A percentile compares a stretch with the other conserved stretches of the same genome.
Evolutionary conservation across 2,113 vertebrate genomes (phyloP).

Genomic region (Atractosteus spatula): DNA sequence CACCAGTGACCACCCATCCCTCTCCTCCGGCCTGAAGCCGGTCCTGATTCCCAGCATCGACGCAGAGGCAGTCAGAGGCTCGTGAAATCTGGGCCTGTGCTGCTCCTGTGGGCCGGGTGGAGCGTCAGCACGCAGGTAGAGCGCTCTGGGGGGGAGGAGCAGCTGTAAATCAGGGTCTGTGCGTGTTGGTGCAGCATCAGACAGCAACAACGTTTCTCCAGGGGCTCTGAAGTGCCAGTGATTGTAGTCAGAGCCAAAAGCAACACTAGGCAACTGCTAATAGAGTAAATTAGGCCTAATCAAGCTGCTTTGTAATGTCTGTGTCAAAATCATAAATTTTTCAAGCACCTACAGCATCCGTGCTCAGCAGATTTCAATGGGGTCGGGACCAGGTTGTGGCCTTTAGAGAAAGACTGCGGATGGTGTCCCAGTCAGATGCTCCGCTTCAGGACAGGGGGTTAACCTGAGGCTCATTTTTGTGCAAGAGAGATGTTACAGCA

Average conservation of each 20-base stretch:
- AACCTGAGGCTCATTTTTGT: no score
- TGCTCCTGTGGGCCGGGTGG: not conserved
- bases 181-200: conserved; percentile 11
- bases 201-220: not conserved
- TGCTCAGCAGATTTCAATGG: no score
- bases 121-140: not conserved
- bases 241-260: conserved; percentile 24
- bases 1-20: conserved; percentile 1
- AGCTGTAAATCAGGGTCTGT: not conserved
- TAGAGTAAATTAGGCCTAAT: conserved; percentile 36
- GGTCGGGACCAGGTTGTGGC: no score
- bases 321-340: no score
- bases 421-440: no score
- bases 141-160: no score
- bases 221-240: not conserved
- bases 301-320: conserved; percentile 14
- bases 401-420: no score
- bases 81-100: not conserved
- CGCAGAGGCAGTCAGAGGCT: no score
- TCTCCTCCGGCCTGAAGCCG: not conserved
- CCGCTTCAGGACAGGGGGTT: no score
- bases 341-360: no score
- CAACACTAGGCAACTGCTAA: conserved; percentile 16
- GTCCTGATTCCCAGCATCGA: not conserved
- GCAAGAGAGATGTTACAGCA: no score